Percentiles rank a stretch among this genome's conserved stretches.
These are phyloP conservation scores for Eulemur rufifrons DNA, from an alignment of 2,113 vertebrate genomes.

Conservation along the genomic window DNA sequence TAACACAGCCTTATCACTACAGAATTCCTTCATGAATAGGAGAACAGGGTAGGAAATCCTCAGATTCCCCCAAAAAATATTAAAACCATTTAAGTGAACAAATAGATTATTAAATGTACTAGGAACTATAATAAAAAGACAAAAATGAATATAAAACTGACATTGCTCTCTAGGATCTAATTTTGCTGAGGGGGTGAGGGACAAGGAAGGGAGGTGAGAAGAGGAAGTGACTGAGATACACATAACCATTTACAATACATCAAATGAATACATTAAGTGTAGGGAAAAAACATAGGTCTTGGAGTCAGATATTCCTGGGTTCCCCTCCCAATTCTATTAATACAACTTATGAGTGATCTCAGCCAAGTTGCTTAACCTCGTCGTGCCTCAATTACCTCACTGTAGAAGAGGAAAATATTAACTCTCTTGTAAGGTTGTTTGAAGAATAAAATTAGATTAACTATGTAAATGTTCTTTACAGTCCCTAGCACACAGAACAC, in stretches of 20 bases:
- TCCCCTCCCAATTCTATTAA: background rate
- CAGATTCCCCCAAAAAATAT: background rate
- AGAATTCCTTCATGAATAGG: background rate
- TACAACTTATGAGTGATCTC: constrained; percentile 15
- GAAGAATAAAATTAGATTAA: constrained; percentile 48
- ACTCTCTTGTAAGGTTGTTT: background rate
- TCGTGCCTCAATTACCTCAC: background rate
- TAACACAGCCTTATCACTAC: background rate
- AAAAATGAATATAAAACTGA: constrained; percentile 31
- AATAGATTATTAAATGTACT: constrained; percentile 16
- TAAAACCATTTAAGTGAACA: constrained; percentile 29
- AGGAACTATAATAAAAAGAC: constrained; percentile 8
- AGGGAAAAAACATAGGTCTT: background rate
- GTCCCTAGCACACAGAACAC: background rate
- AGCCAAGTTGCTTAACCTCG: background rate
- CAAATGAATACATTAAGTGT: background rate
- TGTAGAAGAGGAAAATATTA: background rate
- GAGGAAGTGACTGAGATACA: background rate
- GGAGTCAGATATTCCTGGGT: background rate
- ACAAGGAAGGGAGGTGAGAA: background rate
- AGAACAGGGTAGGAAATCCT: background rate
- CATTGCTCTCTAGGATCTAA: constrained; percentile 22
- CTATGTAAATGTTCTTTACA: background rate
- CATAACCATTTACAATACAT: background rate
- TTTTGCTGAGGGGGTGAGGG: background rate